These are phyloP conservation scores for Tetramorium simillimum DNA, from an alignment of 1,140 invertebrate species.

Conservation along the genomic window DNA sequence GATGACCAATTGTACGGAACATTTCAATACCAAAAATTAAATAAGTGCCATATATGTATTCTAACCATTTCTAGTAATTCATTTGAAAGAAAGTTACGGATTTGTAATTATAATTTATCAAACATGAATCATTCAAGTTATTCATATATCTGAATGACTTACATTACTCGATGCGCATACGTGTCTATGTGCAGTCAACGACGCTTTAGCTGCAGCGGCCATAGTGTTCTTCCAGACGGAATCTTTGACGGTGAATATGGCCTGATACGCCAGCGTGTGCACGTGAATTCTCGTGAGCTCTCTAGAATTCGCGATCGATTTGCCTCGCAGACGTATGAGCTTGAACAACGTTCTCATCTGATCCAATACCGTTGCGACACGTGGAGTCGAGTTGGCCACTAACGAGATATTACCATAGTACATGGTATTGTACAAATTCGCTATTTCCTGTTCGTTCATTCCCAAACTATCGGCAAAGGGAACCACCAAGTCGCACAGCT, in stretches of 20 bases:
- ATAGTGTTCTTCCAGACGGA: conserved; percentile 92
- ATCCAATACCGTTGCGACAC: conserved; percentile 92
- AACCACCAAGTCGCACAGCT: conserved; percentile 89
- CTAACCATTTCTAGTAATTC: background rate
- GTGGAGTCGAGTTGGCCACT: conserved; percentile 92
- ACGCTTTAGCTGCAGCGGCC: conserved; percentile 93
- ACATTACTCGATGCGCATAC: conserved; percentile 92
- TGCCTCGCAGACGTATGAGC: conserved; percentile 84
- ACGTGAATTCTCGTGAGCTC: conserved; percentile 92
- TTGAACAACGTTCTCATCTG: conserved; percentile 93
- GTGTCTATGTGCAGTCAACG: conserved; percentile 93
- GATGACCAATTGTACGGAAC: background rate
- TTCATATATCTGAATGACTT: conserved; percentile 66
- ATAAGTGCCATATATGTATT: background rate
- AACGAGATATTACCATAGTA: conserved; percentile 90
- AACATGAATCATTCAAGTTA: background rate
- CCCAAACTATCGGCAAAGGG: conserved; percentile 94
- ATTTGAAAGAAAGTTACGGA: conserved; percentile 3
- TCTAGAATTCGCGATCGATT: conserved; percentile 84
- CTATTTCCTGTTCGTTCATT: conserved; percentile 96
- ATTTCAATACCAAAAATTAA: background rate
- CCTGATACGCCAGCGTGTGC: conserved; percentile 95
- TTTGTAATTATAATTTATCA: background rate
- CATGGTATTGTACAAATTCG: conserved; percentile 91
- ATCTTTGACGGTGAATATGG: conserved; percentile 90